phyloP scores from a whole-genome alignment of 2,113 vertebrate genomes.

The Recurvirostra avosetta region DNA sequence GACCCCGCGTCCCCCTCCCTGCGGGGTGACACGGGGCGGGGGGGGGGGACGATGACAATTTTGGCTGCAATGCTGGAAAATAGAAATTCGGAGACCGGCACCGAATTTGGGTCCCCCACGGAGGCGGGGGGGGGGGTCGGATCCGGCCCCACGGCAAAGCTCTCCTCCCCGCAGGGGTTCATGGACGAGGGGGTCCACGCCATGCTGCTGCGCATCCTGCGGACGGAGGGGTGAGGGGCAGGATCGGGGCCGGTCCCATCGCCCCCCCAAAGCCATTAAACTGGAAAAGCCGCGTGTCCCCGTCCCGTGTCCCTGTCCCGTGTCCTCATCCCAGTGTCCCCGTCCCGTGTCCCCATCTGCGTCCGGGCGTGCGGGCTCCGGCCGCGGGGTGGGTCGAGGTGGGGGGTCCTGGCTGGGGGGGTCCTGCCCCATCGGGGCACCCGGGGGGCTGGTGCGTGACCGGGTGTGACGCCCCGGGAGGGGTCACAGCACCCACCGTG shows the following conservation, averaged over 20 bases:
- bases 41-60: background rate
- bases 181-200: constrained; percentile 68
- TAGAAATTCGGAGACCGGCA: background rate
- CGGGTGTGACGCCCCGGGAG: background rate
- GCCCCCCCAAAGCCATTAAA: background rate
- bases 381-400: background rate
- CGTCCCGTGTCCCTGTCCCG: too few relatives aligned
- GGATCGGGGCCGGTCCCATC: rapidly evolving
- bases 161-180: constrained; percentile 41
- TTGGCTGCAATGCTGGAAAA: background rate
- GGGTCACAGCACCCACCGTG: background rate
- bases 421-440: too few relatives aligned
- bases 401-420: too few relatives aligned
- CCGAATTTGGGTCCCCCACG: too few relatives aligned
- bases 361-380: too few relatives aligned
- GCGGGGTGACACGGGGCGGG: background rate
- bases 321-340: too few relatives aligned
- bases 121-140: too few relatives aligned
- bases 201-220: constrained; percentile 64
- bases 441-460: too few relatives aligned
- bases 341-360: background rate
- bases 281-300: background rate
- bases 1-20: background rate
- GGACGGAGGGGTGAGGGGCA: background rate
- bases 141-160: background rate